Base-by-base conservation (phyloP, 1,140 invertebrate species). In the Psilanteris sp. region DNA sequence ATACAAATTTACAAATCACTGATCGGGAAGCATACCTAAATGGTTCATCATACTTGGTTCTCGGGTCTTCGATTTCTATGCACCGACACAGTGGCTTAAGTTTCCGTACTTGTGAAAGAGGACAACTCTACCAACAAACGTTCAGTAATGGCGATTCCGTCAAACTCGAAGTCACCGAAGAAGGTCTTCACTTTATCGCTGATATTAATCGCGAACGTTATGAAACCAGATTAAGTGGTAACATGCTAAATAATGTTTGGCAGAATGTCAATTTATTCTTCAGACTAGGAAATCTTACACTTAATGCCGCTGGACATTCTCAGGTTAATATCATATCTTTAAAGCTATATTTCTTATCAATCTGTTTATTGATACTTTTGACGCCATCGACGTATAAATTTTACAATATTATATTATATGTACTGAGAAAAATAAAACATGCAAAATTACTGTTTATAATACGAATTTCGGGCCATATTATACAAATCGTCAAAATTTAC, bases 1-100 rank as follows among this genome's bases (percentile, higher is more conserved):
- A 68, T 39, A 46, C 68, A 36, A 78, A 67, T 26, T 34, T 59
- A 10, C 79, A 79, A 24, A 80, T 80, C 8, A 89, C 91, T 52
- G 91, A 74, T 22, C 90, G 93, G 14, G 94, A 96, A 87, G 94
- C 93, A 10, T 95, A 94, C 79, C 94, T 96, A 85, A 94, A 95
- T 87, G 93, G 93, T 54, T 92, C 92, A 71, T 91, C 94, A 3
- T 94, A 92, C 81, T 89, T 95, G 39, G 90, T 91, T 77, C 87
- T 95, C 41, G 85, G 90, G 27, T 91, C 91, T 22, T 92, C 92
- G 50, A 90, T 95, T 77, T 93, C 92, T 20, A 90, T 95, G 73
- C 93, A 92, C 80, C 90, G 92, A 73, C 93, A 94, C 78, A 93
- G 93, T 54, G 94, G 94, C 9, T 88, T 96, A 22, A 95, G 93